phyloP scores from a whole-genome alignment of 1,140 invertebrate species.

The Drosophila athabasca region DNA sequence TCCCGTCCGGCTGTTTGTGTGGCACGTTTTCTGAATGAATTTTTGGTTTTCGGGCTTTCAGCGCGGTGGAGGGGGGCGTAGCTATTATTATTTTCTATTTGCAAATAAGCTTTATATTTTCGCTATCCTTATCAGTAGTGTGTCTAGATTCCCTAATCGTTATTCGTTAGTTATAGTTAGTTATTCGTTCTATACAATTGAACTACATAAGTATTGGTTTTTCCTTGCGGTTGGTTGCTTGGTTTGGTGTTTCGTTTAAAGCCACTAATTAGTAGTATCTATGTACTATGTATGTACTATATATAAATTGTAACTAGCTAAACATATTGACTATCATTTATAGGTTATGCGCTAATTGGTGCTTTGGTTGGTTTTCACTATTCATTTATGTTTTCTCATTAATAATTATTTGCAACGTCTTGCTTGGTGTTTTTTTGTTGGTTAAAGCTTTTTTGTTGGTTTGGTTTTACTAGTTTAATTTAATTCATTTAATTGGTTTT shows the following conservation, averaged over 20 bases:
- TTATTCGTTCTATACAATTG: slow-evolving; percentile 40
- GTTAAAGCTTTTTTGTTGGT: slow-evolving; percentile 53
- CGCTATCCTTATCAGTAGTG: slow-evolving; percentile 47
- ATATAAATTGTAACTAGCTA: slow-evolving; percentile 74
- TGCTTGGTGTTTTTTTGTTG: slow-evolving; percentile 63
- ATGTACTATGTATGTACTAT: slow-evolving; percentile 22
- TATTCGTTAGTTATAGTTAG: slow-evolving; percentile 69
- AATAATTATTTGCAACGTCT: slow-evolving; percentile 35
- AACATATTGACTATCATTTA: slow-evolving; percentile 69
- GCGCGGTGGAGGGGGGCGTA: slow-evolving; percentile 23
- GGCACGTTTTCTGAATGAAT: slow-evolving; percentile 77
- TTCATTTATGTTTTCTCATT: slow-evolving; percentile 52
- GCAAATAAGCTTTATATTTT: slow-evolving; percentile 63
- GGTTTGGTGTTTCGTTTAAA: slow-evolving; percentile 75
- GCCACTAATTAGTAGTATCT: slow-evolving; percentile 65
- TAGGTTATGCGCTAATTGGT: slow-evolving; percentile 75
- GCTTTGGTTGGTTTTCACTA: slow-evolving; percentile 66
- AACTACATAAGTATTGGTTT: slow-evolving; percentile 60
- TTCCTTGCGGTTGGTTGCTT: slow-evolving; percentile 46
- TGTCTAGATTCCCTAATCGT: slow-evolving; percentile 69
- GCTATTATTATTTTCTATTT: slow-evolving; percentile 66
- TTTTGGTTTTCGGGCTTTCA: slow-evolving; percentile 51
- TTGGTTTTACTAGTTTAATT: slow-evolving; percentile 31
- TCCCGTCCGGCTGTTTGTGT: slow-evolving; percentile 59
- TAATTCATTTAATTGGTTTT: slow-evolving; percentile 23